phyloP scores from a whole-genome alignment of 1,140 invertebrate genomes.

The Nasonia vitripennis region DNA sequence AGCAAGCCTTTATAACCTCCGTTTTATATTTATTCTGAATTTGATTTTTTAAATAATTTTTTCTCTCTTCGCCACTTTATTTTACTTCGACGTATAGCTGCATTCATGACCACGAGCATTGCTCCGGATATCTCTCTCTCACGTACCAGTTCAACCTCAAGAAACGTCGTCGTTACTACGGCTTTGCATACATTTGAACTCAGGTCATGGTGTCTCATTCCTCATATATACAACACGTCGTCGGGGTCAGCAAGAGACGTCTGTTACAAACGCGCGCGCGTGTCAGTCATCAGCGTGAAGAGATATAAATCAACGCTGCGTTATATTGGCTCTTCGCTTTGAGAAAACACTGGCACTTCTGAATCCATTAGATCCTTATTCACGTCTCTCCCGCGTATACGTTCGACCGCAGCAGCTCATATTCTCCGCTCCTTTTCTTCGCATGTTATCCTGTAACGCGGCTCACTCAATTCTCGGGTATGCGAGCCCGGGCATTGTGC shows the following conservation, averaged over 20 bases:
- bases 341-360: constrained; percentile 64
- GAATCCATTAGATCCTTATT: constrained; percentile 60
- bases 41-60: not conserved
- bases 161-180: not conserved
- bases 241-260: not conserved
- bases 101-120: not conserved
- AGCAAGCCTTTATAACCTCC: constrained; percentile 23
- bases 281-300: constrained; percentile 3
- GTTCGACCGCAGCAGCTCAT: constrained; percentile 2
- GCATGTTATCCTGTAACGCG: not conserved
- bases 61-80: not conserved
- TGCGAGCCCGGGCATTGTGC: constrained; percentile 28
- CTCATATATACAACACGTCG: not conserved
- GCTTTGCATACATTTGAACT: not conserved
- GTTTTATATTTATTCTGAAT: constrained; percentile 42
- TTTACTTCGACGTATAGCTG: too few species aligned
- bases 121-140: not conserved
- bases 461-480: not conserved
- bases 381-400: not conserved
- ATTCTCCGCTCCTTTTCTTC: not conserved
- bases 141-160: not conserved
- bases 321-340: constrained; percentile 59
- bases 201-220: not conserved
- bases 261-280: not conserved
- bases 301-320: constrained; percentile 65